Evolutionary conservation across 2,888 invertebrate genomes (phyloP), one percentile per base, ranked within the genome.

Genomic region (Lasioglossum figueresi): DNA sequence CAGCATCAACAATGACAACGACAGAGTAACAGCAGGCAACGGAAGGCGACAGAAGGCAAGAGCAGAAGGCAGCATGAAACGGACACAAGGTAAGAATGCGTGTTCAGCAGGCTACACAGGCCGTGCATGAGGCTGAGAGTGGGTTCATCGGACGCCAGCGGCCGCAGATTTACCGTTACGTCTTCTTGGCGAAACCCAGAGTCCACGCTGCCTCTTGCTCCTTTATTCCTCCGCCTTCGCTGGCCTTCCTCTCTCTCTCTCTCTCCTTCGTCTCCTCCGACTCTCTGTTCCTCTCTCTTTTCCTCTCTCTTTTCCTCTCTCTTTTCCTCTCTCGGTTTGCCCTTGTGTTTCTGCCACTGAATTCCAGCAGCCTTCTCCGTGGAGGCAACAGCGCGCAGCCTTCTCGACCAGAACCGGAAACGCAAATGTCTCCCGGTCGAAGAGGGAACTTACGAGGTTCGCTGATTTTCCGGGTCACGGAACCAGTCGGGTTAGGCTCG

Each of bases 91-190:
- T 52, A 43, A 76, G 74, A 83, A 85, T 86, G 83, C 82, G 84
- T 80, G 88, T 84, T 84, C 71, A 79, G 76, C 80, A 84, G 85
- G 84, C 85, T 83, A 83, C 79, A 85, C 83, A 80, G 77, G 88
- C 88, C 79, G 81, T 85, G 80, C 86, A n/a, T n/a, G 90, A 88
- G 90, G 92, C 91, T 92, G 92, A 93, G 94, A 93, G 94, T 93
- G 94, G 94, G 95, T 95, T 95, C 95, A 95, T 95, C 95, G 95
- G 95, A 95, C 95, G 95, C 94, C 93, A 92, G 93, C 95, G 95
- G 95, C 95, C 95, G 95, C 94, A 92, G 94, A 93, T 94, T 93
- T 95, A 95, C 95, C 95, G 95, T 95, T 95, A 95, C 89, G 88
- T 93, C 93, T 94, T 94, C 94, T 94, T 94, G 94, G 94, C 94